phyloP scores from a whole-genome alignment of 2,113 vertebrate genomes.

The Eonycteris spelaea region DNA sequence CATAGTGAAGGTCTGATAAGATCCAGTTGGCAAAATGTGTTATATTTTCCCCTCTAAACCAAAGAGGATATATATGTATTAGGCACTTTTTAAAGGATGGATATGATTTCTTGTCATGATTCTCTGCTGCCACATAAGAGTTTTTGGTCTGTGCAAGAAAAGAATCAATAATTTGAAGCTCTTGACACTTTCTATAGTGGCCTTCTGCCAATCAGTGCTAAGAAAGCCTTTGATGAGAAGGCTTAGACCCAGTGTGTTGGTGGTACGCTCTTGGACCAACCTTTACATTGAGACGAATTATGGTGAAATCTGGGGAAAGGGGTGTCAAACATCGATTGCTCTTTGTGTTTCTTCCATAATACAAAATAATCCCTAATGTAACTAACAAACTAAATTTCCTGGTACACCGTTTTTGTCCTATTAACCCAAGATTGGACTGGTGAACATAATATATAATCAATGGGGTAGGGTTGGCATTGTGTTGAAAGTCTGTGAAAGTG shows the following conservation, averaged over 20 bases:
- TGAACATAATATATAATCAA: no score
- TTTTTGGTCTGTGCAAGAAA: neutral
- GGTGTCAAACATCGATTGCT: neutral
- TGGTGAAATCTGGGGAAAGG: neutral
- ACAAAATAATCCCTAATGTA: neutral
- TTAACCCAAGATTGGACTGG: neutral
- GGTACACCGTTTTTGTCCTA: neutral
- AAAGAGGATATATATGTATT: neutral
- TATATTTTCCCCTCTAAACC: neutral
- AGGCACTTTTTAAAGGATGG: neutral
- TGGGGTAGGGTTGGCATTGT: neutral
- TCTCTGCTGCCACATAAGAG: neutral
- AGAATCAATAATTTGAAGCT: conserved; percentile 50
- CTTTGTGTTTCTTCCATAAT: neutral
- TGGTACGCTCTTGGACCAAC: neutral
- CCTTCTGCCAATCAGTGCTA: neutral
- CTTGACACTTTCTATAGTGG: conserved; percentile 44
- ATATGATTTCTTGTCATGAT: neutral
- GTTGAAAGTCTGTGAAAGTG: neutral
- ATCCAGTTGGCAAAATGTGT: neutral
- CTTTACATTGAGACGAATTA: conserved; percentile 9
- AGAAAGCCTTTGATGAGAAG: conserved; percentile 41
- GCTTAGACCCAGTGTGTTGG: neutral
- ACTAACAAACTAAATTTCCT: neutral
- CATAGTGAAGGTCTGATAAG: neutral